Conservation (phyloP, 2,888 invertebrate genomes). For the Mystacides longicornis region DNA sequence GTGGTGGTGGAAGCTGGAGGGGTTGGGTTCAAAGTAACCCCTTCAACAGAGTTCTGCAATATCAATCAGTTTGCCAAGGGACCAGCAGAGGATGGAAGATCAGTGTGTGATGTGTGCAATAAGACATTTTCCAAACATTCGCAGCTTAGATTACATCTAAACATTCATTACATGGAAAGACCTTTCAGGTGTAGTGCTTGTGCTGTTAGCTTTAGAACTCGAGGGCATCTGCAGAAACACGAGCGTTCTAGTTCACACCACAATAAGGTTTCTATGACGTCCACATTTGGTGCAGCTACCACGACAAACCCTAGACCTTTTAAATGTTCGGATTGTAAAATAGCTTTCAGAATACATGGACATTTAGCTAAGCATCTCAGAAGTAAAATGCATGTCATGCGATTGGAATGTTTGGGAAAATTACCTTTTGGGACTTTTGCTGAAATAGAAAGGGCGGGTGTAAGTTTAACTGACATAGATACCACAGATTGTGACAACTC, state of each 20-base stretch:
- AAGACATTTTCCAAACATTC: slow-evolving; percentile 89
- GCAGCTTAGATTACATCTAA: slow-evolving; percentile 84
- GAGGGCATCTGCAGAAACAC: slow-evolving; percentile 90
- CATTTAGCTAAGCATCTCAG: slow-evolving; percentile 95
- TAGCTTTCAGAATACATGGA: slow-evolving; percentile 94
- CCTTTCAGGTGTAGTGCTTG: slow-evolving; percentile 89
- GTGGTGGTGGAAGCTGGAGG: slow-evolving; percentile 60
- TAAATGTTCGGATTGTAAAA: slow-evolving; percentile 91
- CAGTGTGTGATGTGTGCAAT: slow-evolving; percentile 79
- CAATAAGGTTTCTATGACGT: slow-evolving; percentile 85
- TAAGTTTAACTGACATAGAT: slow-evolving; percentile 89
- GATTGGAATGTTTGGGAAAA: slow-evolving; percentile 85
- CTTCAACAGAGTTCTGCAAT: slow-evolving; percentile 45
- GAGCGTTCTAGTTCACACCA: slow-evolving; percentile 87
- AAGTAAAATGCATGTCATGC: slow-evolving; percentile 93
- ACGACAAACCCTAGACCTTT: slow-evolving; percentile 92
- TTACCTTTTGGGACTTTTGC: slow-evolving; percentile 91
- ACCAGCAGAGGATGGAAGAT: slow-evolving; percentile 63
- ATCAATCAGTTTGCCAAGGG: slow-evolving; percentile 43
- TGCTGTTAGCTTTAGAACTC: slow-evolving; percentile 81
- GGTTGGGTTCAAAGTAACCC: slow-evolving; percentile 49
- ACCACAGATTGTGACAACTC: slow-evolving; percentile 95
- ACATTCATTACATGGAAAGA: slow-evolving; percentile 91
- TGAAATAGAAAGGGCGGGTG: slow-evolving; percentile 84
- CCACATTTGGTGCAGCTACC: slow-evolving; percentile 76